phyloP scores from a whole-genome alignment of 2,113 vertebrate genomes.

The Sebastes fasciatus region DNA sequence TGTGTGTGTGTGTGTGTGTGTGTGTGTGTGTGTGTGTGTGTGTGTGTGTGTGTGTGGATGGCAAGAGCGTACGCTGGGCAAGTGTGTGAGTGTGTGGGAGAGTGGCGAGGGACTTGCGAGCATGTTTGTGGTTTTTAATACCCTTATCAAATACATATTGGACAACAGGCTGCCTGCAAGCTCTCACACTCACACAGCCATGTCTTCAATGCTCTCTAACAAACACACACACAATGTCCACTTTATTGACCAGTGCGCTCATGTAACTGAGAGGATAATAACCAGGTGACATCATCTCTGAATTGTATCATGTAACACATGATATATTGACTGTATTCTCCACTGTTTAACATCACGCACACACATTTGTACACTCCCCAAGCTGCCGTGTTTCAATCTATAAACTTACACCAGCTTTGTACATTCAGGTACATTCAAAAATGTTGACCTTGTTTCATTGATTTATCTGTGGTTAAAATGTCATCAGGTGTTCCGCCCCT shows the following conservation, averaged over 20 bases:
- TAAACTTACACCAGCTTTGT: neutral
- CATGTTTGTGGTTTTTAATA: slow-evolving; percentile 50
- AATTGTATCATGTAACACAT: slow-evolving; percentile 29
- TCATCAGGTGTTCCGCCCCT: neutral
- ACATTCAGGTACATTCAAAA: neutral
- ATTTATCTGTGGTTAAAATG: neutral
- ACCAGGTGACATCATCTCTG: slow-evolving; percentile 52
- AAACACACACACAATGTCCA: slow-evolving; percentile 6
- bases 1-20: slow-evolving; percentile 30
- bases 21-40: slow-evolving; percentile 34
- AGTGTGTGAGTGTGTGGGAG: slow-evolving; percentile 36
- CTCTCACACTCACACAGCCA: neutral
- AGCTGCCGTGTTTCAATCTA: neutral
- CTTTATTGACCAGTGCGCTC: slow-evolving; percentile 40
- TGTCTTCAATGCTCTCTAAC: neutral
- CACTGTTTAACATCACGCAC: neutral
- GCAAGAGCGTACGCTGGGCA: slow-evolving; percentile 5
- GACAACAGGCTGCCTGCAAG: slow-evolving; percentile 35
- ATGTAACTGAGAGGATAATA: slow-evolving; percentile 60
- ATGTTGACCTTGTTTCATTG: neutral
- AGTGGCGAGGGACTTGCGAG: slow-evolving; percentile 29
- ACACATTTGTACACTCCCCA: neutral
- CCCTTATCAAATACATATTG: slow-evolving; percentile 44
- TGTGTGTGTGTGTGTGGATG: slow-evolving; percentile 27
- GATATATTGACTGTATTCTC: neutral